Percentiles rank a stretch among this genome's conserved stretches.
These are phyloP conservation scores for Danaus chrysippus DNA, from an alignment of 2,888 invertebrate species.

Conservation along the genomic window DNA sequence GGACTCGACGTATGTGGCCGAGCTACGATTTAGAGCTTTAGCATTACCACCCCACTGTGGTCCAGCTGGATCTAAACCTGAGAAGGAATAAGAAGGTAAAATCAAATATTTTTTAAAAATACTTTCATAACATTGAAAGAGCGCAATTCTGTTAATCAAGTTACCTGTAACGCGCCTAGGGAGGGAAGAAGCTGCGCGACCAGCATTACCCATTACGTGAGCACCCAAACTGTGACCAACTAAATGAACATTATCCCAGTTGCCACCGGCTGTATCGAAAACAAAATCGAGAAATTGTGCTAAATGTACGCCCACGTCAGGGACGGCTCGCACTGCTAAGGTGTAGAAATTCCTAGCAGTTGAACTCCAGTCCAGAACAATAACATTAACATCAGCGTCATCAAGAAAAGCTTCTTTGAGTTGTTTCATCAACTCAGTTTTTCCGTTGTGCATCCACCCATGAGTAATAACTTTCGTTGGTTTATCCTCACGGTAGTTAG, in stretches of 20 bases:
- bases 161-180: constrained; percentile 53
- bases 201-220: constrained; percentile 63
- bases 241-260: constrained; percentile 62
- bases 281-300: constrained; percentile 66
- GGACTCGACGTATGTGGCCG: constrained; percentile 41
- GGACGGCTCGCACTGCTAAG: constrained; percentile 50
- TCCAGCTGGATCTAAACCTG: constrained; percentile 43
- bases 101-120: neutral
- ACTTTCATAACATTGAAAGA: too few species aligned
- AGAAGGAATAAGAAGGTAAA: constrained; percentile 5
- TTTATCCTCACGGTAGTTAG: constrained; percentile 41
- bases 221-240: constrained; percentile 72
- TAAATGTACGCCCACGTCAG: constrained; percentile 52
- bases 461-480: constrained; percentile 43
- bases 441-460: constrained; percentile 58
- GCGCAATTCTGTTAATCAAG: constrained; percentile 9
- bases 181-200: constrained; percentile 43
- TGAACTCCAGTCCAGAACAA: constrained; percentile 62
- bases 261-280: constrained; percentile 52
- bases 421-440: constrained; percentile 43
- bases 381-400: constrained; percentile 54
- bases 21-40: constrained; percentile 35
- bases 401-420: constrained; percentile 52
- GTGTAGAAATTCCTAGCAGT: constrained; percentile 46
- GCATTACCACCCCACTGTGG: constrained; percentile 37